phyloP scores from a whole-genome alignment of 92 coral and sea anemone genomes.

The Heliopora coerulea region DNA sequence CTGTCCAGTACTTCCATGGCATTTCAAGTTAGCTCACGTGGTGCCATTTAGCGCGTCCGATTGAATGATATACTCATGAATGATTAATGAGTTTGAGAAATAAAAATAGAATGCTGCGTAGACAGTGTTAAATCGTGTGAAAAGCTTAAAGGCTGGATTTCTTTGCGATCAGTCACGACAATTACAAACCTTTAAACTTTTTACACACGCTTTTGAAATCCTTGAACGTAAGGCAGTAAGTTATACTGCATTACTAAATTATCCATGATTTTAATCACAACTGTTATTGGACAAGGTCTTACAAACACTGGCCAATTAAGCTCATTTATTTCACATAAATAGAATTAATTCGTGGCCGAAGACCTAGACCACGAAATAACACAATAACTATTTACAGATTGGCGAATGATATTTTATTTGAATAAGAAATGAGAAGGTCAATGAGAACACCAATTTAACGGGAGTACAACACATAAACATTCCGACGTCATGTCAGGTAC shows the following conservation, averaged over 20 bases:
- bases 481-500: background rate
- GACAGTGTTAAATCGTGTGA: no score
- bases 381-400: slow-evolving; percentile 37
- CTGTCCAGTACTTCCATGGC: no score
- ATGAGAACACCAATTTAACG: background rate
- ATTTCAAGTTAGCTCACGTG: no score
- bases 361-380: slow-evolving; percentile 3
- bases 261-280: slow-evolving; percentile 1
- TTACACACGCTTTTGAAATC: no score
- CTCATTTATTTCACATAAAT: slow-evolving; percentile 11
- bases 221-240: no score
- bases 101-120: no score
- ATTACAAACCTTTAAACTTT: no score
- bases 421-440: slow-evolving; percentile 8
- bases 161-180: no score
- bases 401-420: slow-evolving; percentile 38
- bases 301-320: slow-evolving; percentile 31
- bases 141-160: no score
- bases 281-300: slow-evolving; percentile 1
- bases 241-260: slow-evolving; percentile 7
- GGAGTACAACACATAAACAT: background rate
- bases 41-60: no score
- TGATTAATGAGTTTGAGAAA: no score
- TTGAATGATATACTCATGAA: no score
- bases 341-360: slow-evolving; percentile 2